Conservation (phyloP, 1,140 invertebrate genomes). For the Aphis gossypii region DNA sequence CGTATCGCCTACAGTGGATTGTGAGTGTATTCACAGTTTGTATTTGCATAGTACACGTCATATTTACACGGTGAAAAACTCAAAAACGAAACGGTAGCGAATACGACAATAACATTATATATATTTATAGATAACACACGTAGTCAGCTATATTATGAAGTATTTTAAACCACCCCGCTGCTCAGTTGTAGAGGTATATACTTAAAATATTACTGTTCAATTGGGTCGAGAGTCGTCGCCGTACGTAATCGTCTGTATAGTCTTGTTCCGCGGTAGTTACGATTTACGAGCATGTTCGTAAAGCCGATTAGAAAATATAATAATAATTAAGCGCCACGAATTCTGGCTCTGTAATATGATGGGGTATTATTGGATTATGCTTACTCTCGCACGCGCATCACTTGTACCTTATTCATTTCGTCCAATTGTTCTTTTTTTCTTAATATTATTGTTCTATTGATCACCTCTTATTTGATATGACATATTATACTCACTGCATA, state of each 20-base stretch:
- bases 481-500: background rate
- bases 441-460: background rate
- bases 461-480: background rate
- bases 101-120: background rate
- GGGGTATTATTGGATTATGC: background rate
- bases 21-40: no score
- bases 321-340: background rate
- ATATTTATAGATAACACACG: background rate
- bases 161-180: background rate
- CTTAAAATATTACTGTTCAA: background rate
- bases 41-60: background rate
- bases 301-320: slow-evolving; percentile 7
- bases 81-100: background rate
- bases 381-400: background rate
- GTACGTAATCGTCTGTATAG: background rate
- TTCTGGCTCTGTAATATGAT: background rate
- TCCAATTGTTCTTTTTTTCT: background rate
- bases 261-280: background rate
- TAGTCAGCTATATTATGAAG: background rate
- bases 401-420: background rate
- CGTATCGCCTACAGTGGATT: no score
- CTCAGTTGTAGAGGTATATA: background rate
- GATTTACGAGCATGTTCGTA: background rate
- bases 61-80: background rate
- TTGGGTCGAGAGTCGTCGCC: no score